These are phyloP conservation scores for Callorhinus ursinus DNA, from an alignment of 2,113 vertebrate genomes.

Conservation along the genomic window DNA sequence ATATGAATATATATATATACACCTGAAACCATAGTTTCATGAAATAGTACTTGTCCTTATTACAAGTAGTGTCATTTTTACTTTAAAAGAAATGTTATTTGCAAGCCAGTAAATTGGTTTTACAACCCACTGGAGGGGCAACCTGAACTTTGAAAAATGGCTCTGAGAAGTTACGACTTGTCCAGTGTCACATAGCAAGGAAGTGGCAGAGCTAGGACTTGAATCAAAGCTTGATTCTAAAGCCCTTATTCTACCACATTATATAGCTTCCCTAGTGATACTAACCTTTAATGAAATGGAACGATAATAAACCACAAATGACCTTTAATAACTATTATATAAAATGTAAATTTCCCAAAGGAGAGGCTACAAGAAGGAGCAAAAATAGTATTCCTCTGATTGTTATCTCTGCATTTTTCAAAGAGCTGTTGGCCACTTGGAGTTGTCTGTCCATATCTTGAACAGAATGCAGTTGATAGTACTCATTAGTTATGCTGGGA, in stretches of 20 bases:
- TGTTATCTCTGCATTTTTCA: not conserved
- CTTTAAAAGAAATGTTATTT: not conserved
- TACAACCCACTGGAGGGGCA: not conserved
- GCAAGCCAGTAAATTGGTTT: conserved; percentile 24
- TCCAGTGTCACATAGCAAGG: not conserved
- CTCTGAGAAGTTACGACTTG: not conserved
- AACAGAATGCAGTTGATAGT: not conserved
- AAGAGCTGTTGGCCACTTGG: not conserved
- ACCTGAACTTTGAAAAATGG: not conserved
- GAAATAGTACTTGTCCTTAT: conserved; percentile 16
- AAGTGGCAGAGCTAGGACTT: conserved; percentile 7
- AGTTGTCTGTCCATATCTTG: not conserved
- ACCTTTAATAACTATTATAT: conserved; percentile 26
- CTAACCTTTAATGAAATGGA: conserved; percentile 29
- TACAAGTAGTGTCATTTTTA: not conserved
- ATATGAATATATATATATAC: not conserved
- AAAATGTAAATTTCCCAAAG: conserved; percentile 44
- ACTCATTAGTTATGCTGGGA: conserved; percentile 53
- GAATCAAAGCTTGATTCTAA: not conserved
- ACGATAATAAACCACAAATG: not conserved
- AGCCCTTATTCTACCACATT: not conserved
- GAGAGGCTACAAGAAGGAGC: not conserved
- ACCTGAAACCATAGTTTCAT: not conserved
- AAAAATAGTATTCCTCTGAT: conserved; percentile 32
- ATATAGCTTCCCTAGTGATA: not conserved